A percentile compares a stretch with the other conserved stretches of the same genome.
These are phyloP conservation scores for Lemur catta DNA, from an alignment of 2,797 vertebrate genomes.

Conservation along the genomic window DNA sequence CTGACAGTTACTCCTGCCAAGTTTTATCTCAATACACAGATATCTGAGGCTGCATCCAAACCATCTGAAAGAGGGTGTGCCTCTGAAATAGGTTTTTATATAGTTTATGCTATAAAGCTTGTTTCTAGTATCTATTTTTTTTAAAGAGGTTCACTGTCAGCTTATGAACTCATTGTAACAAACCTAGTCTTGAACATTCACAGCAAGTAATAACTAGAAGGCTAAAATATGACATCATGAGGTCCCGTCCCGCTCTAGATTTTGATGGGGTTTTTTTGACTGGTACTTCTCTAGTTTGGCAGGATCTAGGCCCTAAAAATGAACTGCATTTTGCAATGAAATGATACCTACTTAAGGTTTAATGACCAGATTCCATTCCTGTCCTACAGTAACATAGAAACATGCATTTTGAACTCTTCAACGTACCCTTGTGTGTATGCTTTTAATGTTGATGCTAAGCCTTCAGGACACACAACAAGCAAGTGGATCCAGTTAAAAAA, in stretches of 20 bases:
- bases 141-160: background rate
- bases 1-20: constrained; percentile 43
- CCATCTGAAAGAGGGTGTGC: constrained; percentile 12
- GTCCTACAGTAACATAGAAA: background rate
- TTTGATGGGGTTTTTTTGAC: background rate
- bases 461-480: background rate
- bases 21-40: constrained; percentile 7
- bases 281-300: background rate
- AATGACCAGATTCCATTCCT: background rate
- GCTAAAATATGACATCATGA: background rate
- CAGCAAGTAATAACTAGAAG: background rate
- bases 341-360: constrained; percentile 17
- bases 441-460: background rate
- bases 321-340: background rate
- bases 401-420: background rate
- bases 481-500: background rate
- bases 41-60: background rate
- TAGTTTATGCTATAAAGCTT: background rate
- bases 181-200: background rate
- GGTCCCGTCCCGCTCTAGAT: background rate
- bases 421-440: background rate
- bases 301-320: background rate
- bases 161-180: background rate
- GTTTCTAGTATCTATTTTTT: background rate
- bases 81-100: background rate